Conservation (phyloP, 2,113 vertebrate genomes). For the Thamnophis sirtalis region DNA sequence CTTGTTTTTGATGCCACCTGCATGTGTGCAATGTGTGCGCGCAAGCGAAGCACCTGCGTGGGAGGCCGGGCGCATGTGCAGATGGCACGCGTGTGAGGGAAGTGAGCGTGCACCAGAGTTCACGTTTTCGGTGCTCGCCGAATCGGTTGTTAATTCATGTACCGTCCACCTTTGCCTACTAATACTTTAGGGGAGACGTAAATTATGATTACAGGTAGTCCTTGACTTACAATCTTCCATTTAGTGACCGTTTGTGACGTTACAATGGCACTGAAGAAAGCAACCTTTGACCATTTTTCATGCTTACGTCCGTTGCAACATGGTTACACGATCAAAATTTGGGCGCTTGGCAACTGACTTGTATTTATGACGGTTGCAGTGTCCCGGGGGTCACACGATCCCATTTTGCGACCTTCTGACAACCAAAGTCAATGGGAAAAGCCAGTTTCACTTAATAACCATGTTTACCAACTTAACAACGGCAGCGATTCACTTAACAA, state of each 20-base stretch:
- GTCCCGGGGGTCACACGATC: too few relatives aligned
- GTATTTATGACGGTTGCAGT: background rate
- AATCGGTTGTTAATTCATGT: too few relatives aligned
- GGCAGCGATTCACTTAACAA: background rate
- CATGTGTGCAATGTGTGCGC: too few relatives aligned
- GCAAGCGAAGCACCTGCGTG: too few relatives aligned
- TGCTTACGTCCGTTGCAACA: background rate
- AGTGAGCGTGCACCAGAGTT: too few relatives aligned
- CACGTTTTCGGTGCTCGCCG: too few relatives aligned
- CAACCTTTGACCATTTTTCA: too few relatives aligned
- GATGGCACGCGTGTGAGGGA: too few relatives aligned
- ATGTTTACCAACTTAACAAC: background rate
- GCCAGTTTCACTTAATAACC: background rate
- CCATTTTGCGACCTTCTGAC: background rate
- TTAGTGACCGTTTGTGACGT: background rate
- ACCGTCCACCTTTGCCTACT: background rate
- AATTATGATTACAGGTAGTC: background rate
- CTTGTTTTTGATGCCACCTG: too few relatives aligned
- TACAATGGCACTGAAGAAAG: too few relatives aligned
- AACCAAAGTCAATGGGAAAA: background rate
- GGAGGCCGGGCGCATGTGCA: too few relatives aligned
- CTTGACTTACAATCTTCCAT: background rate
- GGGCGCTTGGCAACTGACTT: background rate
- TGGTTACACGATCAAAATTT: background rate
- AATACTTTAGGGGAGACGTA: background rate